A percentile compares a stretch with the other conserved stretches of the same genome.
These are phyloP conservation scores for Lepus oiostolus DNA, from an alignment of 2,797 vertebrate species.

Conservation along the genomic window DNA sequence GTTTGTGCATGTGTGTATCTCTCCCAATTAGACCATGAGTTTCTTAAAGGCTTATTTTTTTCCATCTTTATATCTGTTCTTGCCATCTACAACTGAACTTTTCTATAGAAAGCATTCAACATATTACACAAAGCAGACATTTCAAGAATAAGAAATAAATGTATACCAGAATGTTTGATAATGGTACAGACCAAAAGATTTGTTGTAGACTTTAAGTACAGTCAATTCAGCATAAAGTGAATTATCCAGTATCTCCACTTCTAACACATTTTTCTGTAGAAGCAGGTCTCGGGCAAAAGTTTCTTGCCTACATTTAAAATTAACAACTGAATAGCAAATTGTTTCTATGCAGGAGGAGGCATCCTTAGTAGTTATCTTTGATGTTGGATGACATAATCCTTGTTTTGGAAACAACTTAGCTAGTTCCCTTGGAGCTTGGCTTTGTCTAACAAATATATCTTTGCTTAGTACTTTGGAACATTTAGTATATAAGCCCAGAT, in stretches of 20 bases:
- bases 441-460: not conserved
- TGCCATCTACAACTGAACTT: not conserved
- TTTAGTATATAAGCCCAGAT: not conserved
- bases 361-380: not conserved
- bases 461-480: not conserved
- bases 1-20: not conserved
- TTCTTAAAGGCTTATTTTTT: not conserved
- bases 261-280: not conserved
- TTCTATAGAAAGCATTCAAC: not conserved
- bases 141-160: slow-evolving; percentile 29
- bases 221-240: not conserved
- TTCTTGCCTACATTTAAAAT: slow-evolving; percentile 17
- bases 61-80: not conserved
- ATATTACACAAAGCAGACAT: not conserved
- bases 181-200: slow-evolving; percentile 10
- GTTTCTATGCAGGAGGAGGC: not conserved
- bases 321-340: not conserved
- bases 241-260: not conserved
- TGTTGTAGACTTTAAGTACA: slow-evolving; percentile 13
- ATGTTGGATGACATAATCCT: not conserved
- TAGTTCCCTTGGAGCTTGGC: not conserved
- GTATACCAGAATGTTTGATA: slow-evolving; percentile 30
- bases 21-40: not conserved
- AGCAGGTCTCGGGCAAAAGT: not conserved
- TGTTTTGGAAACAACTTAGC: not conserved